Evolutionary conservation across 1,140 invertebrate genomes (phyloP).

Genomic region (Leptinotarsa texana): DNA sequence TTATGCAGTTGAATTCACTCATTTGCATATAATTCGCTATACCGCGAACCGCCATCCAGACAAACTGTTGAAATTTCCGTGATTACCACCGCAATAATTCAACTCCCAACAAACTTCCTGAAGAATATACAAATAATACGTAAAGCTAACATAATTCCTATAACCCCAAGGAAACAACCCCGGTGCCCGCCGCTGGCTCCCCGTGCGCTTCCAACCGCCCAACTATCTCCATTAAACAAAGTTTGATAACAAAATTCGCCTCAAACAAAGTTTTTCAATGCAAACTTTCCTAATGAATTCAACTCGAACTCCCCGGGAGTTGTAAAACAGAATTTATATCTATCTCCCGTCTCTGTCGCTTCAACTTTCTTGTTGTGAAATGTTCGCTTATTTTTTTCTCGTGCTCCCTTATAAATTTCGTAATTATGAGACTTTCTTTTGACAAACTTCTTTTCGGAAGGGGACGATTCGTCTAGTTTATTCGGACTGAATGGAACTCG

Average conservation of each 20-base stretch:
- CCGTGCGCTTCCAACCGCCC: conserved; percentile 1
- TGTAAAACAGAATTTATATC: conserved; percentile 37
- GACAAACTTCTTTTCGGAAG: background rate
- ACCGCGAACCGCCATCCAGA: background rate
- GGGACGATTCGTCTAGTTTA: conserved; percentile 2
- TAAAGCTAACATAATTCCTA: background rate
- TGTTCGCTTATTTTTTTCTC: conserved; percentile 14
- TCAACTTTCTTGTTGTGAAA: conserved; percentile 11
- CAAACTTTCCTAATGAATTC: conserved; percentile 40
- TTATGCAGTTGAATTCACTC: background rate
- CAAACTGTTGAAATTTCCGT: background rate
- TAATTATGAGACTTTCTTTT: conserved; percentile 19
- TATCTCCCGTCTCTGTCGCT: conserved; percentile 7
- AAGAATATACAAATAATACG: background rate
- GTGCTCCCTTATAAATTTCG: conserved; percentile 15
- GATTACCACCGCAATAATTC: background rate
- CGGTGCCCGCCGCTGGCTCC: conserved; percentile 11
- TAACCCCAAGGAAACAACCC: background rate
- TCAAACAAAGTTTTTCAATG: conserved; percentile 25
- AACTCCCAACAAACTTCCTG: background rate
- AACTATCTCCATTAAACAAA: conserved; percentile 41
- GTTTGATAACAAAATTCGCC: conserved; percentile 33
- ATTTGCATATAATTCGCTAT: background rate
- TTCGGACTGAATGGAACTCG: background rate
- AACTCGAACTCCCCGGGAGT: conserved; percentile 27